These are phyloP conservation scores for Coelogynopora nodosa DNA, from an alignment of 2,888 invertebrate genomes.

Conservation along the genomic window DNA sequence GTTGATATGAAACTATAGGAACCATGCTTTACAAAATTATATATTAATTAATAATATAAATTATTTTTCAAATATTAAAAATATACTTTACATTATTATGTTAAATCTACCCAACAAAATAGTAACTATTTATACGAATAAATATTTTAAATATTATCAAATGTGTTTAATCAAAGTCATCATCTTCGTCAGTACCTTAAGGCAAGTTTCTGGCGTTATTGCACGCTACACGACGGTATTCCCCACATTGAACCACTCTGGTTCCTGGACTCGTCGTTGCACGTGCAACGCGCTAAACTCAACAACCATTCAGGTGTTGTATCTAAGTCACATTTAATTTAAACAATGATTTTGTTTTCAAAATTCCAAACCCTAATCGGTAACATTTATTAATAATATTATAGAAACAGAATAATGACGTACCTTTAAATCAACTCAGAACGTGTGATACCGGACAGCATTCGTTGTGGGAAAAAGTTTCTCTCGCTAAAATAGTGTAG, in stretches of 20 bases:
- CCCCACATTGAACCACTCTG: no score
- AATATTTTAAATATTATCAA: background rate
- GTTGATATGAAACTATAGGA: no score
- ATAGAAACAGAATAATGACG: background rate
- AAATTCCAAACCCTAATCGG: no score
- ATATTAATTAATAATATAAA: background rate
- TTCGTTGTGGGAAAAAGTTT: background rate
- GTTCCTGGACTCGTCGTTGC: constrained; percentile 2
- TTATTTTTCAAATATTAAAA: background rate
- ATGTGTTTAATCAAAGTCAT: background rate
- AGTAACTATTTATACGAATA: background rate
- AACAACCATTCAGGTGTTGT: constrained; percentile 4
- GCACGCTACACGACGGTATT: background rate
- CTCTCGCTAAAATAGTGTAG: background rate
- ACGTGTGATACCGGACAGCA: background rate
- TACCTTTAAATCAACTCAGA: background rate
- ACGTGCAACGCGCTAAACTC: background rate
- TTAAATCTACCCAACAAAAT: background rate
- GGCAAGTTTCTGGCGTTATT: no score
- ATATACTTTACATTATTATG: background rate
- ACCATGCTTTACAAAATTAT: no score
- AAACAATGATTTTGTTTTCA: constrained; percentile 3
- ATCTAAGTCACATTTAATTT: background rate
- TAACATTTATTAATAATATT: no score
- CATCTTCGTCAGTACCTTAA: background rate